phyloP scores from a whole-genome alignment of 2,113 vertebrate genomes.

The Ivindomyrus marchei region DNA sequence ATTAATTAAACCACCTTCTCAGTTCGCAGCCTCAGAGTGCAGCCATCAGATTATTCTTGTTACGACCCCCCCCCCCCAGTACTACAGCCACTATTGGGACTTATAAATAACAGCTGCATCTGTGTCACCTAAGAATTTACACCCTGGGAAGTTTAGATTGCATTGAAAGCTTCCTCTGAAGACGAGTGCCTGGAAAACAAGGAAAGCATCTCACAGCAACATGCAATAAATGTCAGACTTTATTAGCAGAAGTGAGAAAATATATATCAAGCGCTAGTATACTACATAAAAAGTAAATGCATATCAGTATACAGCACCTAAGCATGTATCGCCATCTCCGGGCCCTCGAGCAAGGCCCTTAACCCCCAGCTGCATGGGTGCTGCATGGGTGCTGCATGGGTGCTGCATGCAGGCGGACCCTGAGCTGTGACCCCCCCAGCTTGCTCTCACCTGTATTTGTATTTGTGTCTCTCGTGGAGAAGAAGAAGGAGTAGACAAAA shows the following conservation, averaged over 20 bases:
- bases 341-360: not conserved
- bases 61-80: not conserved
- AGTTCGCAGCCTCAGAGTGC: not conserved
- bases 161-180: not conserved
- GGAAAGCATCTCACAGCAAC: not conserved
- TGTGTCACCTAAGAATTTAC: not conserved
- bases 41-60: not conserved
- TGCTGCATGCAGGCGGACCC: not conserved
- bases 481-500: not conserved
- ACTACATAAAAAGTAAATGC: not conserved
- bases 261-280: not conserved
- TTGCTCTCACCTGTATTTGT: not conserved
- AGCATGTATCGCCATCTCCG: not conserved
- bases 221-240: not conserved
- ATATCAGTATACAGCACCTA: not conserved
- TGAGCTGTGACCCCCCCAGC: not conserved
- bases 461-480: not conserved
- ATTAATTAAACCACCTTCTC: constrained; percentile 1
- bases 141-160: not conserved
- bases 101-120: not conserved
- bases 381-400: not conserved
- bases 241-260: not conserved
- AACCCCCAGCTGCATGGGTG: not conserved
- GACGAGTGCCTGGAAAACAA: not conserved
- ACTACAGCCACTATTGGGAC: not conserved